Base-by-base conservation (phyloP, 2,113 vertebrate species). In the Buteo buteo region DNA sequence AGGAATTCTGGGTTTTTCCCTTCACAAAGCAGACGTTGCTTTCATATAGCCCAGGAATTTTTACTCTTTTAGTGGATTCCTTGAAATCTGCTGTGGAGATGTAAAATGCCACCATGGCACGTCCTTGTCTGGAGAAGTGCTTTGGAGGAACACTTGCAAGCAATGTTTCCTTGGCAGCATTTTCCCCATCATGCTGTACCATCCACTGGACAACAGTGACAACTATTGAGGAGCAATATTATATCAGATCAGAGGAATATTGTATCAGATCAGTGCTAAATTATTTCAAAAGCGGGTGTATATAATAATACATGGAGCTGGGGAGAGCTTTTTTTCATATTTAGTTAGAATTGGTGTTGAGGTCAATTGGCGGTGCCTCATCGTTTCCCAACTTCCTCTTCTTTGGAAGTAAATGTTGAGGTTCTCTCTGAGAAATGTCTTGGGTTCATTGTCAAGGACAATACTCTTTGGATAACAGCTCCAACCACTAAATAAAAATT, bases 321-420 rank as follows among this genome's bases (percentile, higher is more conserved):
- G 24, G 11, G 12, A n/a, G 7, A 61, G 52, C 3, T n/a, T 31
- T 67, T 45, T n/a, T 20, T 8, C 29, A 0, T 3, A 0, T 13
- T 55, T 17, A 4, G 1, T 62, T 66, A 11, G 57, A 40, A 38
- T 2, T 4, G 26, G 11, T 9, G 61, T 26, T 36, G 67, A 67
- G 34, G 22, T 76, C 47, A 4, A 1, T 11, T 0, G 0, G 4
- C 0, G 6, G 7, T 47, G 50, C 21, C 28, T 66, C 7, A 1
- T 20, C 3, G 2, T 40, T 71, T 86, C 62, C 45, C 76, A 57
- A 0, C 40, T 50, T 22, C 28, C 29, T 57, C 49, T 74, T 16
- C 44, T 34, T 52, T 3, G 9, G 73, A 10, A 38, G n/a, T 16
- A 36, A 9, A 15, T 18, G 22, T 11, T 62, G 70, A 40, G 16